phyloP scores from a whole-genome alignment of 2,888 invertebrate genomes.

The Pyrochroa serraticornis region DNA sequence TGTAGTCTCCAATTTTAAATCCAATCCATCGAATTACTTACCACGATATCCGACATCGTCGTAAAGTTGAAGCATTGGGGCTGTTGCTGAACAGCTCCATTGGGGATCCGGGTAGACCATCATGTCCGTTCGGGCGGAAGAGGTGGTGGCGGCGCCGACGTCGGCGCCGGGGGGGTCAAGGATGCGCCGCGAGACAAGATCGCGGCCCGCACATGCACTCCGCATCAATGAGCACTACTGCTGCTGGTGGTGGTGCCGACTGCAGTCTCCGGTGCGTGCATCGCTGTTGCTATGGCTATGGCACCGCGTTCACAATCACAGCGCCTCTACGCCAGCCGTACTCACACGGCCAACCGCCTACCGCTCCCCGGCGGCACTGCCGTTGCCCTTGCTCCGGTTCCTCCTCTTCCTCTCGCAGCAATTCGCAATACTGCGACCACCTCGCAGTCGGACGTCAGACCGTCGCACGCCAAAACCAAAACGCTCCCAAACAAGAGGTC shows the following conservation, averaged over 20 bases:
- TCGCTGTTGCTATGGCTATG: conserved; percentile 46
- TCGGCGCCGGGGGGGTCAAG: conserved; percentile 48
- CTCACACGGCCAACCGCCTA: conserved; percentile 14
- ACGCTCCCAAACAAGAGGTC: conserved; percentile 27
- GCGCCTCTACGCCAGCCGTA: conserved; percentile 24
- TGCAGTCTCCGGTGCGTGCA: conserved; percentile 37
- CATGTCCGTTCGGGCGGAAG: conserved; percentile 49
- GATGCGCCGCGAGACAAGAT: conserved; percentile 53
- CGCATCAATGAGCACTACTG: conserved; percentile 51
- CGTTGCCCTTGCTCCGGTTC: conserved; percentile 33
- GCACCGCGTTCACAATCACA: conserved; percentile 28
- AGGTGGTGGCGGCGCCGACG: conserved; percentile 42
- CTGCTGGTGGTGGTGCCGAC: conserved; percentile 33
- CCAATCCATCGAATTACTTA: conserved; percentile 53
- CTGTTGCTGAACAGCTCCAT: conserved; percentile 61
- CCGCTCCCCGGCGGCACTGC: conserved; percentile 27
- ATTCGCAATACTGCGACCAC: conserved; percentile 25
- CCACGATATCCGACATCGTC: conserved; percentile 69
- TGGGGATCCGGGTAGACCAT: conserved; percentile 71
- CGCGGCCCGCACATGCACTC: conserved; percentile 55
- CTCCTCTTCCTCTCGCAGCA: conserved; percentile 30
- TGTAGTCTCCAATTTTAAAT: no score
- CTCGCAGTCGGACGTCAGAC: conserved; percentile 10
- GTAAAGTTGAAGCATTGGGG: conserved; percentile 69
- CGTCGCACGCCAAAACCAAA: conserved; percentile 26